Percentiles rank a stretch among this genome's conserved stretches.
Evolutionary conservation across 2,113 vertebrate species (phyloP).

Genomic region (Cyrtonyx montezumae): DNA sequence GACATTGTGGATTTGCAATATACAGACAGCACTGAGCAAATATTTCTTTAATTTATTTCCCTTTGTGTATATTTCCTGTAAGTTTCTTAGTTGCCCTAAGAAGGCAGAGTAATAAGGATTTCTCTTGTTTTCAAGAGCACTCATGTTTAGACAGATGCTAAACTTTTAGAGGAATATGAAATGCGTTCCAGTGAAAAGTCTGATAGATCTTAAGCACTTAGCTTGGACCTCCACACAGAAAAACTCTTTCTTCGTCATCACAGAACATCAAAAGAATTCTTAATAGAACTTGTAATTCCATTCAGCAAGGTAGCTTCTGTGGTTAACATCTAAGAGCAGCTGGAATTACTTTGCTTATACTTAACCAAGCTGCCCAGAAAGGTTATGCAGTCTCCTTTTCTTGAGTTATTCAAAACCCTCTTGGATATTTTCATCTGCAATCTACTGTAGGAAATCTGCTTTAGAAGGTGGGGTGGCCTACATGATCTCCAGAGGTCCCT

Average conservation of each 20-base stretch:
- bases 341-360: neutral
- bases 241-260: neutral
- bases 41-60: conserved; percentile 68
- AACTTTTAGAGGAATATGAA: conserved; percentile 40
- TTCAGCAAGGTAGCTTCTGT: neutral
- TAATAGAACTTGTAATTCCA: neutral
- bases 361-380: neutral
- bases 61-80: conserved; percentile 29
- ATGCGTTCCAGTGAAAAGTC: neutral
- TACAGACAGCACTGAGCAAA: conserved; percentile 42
- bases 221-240: neutral
- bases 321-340: neutral
- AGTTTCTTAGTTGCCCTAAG: conserved; percentile 13
- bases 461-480: too few species aligned
- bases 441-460: too few species aligned
- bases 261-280: neutral
- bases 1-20: conserved; percentile 44
- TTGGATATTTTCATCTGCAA: too few species aligned
- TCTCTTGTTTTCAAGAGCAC: conserved; percentile 23
- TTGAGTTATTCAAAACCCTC: too few species aligned
- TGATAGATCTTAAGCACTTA: neutral
- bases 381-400: too few species aligned
- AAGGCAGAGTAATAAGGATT: conserved; percentile 33
- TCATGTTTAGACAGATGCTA: conserved; percentile 30
- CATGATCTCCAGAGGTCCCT: too few species aligned